A percentile compares a stretch with the other conserved stretches of the same genome.
These are phyloP conservation scores for Drosophila heteroneura DNA, from an alignment of 2,888 invertebrate genomes.

Conservation along the genomic window DNA sequence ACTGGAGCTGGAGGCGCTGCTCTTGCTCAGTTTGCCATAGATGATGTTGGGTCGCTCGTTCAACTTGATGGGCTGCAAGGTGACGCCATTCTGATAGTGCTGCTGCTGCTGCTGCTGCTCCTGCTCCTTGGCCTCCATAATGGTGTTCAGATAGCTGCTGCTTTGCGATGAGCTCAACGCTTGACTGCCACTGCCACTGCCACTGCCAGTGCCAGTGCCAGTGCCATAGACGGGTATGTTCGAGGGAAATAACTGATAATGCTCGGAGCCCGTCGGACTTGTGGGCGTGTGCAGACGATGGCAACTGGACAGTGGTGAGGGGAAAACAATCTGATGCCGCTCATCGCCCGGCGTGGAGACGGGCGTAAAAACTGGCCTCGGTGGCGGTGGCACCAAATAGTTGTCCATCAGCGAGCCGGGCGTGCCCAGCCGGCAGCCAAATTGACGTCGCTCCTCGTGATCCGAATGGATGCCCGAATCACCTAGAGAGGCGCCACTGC, in stretches of 20 bases:
- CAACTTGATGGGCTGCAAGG: constrained; percentile 84
- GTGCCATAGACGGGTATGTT: constrained; percentile 84
- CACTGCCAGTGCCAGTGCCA: constrained; percentile 67
- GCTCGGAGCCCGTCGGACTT: constrained; percentile 82
- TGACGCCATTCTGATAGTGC: constrained; percentile 77
- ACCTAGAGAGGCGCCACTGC: constrained; percentile 92
- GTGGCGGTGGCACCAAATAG: constrained; percentile 88
- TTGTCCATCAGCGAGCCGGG: constrained; percentile 86
- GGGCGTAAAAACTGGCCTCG: constrained; percentile 86
- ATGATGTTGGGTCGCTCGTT: constrained; percentile 84
- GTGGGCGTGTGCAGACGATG: constrained; percentile 83
- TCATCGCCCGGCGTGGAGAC: constrained; percentile 85
- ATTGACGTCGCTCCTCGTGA: constrained; percentile 89
- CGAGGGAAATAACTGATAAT: constrained; percentile 85
- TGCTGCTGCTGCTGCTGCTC: constrained; percentile 65
- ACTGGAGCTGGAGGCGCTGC: constrained; percentile 64
- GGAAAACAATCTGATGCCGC: constrained; percentile 83
- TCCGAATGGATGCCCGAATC: constrained; percentile 95
- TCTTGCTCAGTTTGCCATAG: constrained; percentile 83
- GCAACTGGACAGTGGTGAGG: constrained; percentile 82
- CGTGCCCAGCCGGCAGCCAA: constrained; percentile 82
- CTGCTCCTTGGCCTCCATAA: constrained; percentile 84
- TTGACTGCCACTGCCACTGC: constrained; percentile 73
- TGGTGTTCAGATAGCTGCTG: constrained; percentile 84
- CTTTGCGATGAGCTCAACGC: constrained; percentile 75